phyloP scores from a whole-genome alignment of 1,140 invertebrate species.

The Bicyclus anynana region DNA sequence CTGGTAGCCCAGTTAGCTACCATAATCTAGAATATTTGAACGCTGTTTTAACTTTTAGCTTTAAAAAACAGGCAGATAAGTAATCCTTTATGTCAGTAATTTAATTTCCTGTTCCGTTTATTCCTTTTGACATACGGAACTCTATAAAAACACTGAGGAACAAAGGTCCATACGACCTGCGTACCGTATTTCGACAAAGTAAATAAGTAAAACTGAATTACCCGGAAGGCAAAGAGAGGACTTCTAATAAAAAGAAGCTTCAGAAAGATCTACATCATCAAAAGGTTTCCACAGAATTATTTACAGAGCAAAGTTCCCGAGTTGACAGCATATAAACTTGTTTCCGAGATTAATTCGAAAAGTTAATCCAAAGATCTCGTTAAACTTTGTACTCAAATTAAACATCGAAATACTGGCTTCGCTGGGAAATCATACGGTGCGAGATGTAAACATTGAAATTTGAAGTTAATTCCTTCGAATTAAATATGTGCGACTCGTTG shows the following conservation, averaged over 20 bases:
- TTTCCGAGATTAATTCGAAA: conserved; percentile 21
- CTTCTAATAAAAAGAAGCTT: background rate
- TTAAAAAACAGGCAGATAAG: too few species aligned
- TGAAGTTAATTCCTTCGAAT: background rate
- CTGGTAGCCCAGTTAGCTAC: too few species aligned
- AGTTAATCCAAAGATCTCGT: conserved; percentile 14
- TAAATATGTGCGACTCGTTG: background rate
- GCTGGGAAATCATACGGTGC: conserved; percentile 1
- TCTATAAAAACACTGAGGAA: too few species aligned
- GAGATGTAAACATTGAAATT: background rate
- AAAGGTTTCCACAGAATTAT: conserved; percentile 1
- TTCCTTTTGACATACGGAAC: too few species aligned
- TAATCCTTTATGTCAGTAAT: too few species aligned
- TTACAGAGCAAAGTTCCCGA: conserved; percentile 4
- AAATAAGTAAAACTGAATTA: background rate
- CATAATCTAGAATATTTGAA: too few species aligned
- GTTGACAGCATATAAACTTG: conserved; percentile 14
- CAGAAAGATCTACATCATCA: background rate
- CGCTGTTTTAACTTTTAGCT: too few species aligned
- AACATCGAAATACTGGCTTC: conserved; percentile 6
- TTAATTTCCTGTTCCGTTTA: too few species aligned
- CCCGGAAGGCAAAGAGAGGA: background rate
- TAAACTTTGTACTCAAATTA: conserved; percentile 18
- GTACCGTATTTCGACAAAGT: too few species aligned
- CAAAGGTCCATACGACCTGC: too few species aligned